Conservation (phyloP, 2,888 invertebrate species). For the Heteropelma amictum region DNA sequence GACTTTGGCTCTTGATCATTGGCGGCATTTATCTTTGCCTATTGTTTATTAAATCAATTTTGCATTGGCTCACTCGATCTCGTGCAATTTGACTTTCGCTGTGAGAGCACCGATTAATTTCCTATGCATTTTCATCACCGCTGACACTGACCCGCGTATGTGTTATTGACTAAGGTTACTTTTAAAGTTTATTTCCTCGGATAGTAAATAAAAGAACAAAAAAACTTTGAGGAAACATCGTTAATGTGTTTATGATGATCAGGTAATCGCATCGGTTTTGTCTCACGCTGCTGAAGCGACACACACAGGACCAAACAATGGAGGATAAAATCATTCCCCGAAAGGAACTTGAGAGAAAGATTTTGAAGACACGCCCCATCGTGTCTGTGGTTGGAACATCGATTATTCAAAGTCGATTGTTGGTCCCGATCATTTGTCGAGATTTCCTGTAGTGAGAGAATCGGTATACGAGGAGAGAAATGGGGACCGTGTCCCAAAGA, state of each 20-base stretch:
- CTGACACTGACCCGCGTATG: no score
- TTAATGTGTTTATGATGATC: neutral
- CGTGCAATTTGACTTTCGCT: neutral
- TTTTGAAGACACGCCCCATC: slow-evolving; percentile 52
- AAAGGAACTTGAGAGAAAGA: slow-evolving; percentile 36
- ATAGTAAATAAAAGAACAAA: neutral
- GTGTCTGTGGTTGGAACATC: slow-evolving; percentile 51
- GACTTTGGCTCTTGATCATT: neutral
- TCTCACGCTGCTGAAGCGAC: neutral
- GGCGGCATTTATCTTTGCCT: neutral
- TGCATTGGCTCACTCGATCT: neutral
- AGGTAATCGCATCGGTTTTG: slow-evolving; percentile 12
- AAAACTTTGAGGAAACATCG: neutral
- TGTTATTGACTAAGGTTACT: no score
- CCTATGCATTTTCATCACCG: neutral
- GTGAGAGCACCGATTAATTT: neutral
- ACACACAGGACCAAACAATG: slow-evolving; percentile 20
- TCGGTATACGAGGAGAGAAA: slow-evolving; percentile 17
- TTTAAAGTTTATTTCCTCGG: neutral
- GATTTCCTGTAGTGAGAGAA: slow-evolving; percentile 45
- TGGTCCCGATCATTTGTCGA: slow-evolving; percentile 56
- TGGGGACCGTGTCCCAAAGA: neutral
- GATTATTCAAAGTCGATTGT: slow-evolving; percentile 60
- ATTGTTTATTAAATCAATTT: neutral
- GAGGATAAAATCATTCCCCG: slow-evolving; percentile 35